phyloP scores from a whole-genome alignment of 1,140 invertebrate species.

The Drosophila nasuta region DNA sequence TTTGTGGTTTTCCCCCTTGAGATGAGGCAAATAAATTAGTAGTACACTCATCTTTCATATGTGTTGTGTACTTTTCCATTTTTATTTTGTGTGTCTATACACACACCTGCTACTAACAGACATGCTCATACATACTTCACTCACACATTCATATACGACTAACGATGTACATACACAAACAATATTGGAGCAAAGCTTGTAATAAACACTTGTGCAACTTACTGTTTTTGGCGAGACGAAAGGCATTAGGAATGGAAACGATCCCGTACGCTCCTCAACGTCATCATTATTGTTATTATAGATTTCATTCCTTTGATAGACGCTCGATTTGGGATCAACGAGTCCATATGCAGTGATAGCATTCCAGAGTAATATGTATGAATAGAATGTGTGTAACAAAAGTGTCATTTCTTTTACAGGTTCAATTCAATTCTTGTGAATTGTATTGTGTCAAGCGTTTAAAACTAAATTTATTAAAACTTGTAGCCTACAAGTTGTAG shows the following conservation, averaged over 20 bases:
- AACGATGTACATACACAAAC: slow-evolving; percentile 13
- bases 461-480: neutral
- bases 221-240: slow-evolving; percentile 89
- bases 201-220: slow-evolving; percentile 74
- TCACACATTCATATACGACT: neutral
- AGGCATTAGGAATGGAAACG: slow-evolving; percentile 90
- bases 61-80: neutral
- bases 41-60: neutral
- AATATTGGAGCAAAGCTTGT: neutral
- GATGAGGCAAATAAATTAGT: neutral
- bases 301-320: slow-evolving; percentile 38
- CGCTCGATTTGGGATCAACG: slow-evolving; percentile 48
- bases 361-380: slow-evolving; percentile 51
- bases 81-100: neutral
- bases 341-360: slow-evolving; percentile 48
- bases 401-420: slow-evolving; percentile 34
- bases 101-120: slow-evolving; percentile 7
- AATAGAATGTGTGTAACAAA: slow-evolving; percentile 14
- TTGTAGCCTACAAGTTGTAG: neutral
- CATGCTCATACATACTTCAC: slow-evolving; percentile 10
- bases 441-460: neutral
- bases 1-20: neutral
- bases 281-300: slow-evolving; percentile 42
- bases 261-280: slow-evolving; percentile 67
- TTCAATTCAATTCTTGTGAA: slow-evolving; percentile 3